These are phyloP conservation scores for western clawed frog (Xenopus tropicalis) DNA, from an alignment of 2,113 vertebrate genomes.

Conservation along the genomic window UCB_Xtro_10.0 CM004443.2:99203501-99204000, in stretches of 20 bases:
- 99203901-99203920: constrained; percentile 1
- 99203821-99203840: not conserved
- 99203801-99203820: constrained; percentile 14
- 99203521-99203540: too few relatives aligned
- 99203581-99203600: too few relatives aligned
- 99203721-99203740: constrained; percentile 24
- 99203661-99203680: too few relatives aligned
- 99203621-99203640: too few relatives aligned
- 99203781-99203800: constrained; percentile 3
- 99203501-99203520: too few relatives aligned
- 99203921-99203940: constrained; percentile 19
- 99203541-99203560: too few relatives aligned
- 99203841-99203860: constrained; percentile 24
- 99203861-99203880: constrained; percentile 24
- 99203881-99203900: constrained; percentile 1
- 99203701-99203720: not conserved
- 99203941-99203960: constrained; percentile 11
- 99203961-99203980: constrained; percentile 17
- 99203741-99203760: not conserved
- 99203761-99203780: not conserved
- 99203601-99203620: too few relatives aligned
- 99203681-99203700: not conserved
- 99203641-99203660: too few relatives aligned
- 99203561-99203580: too few relatives aligned
- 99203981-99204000: constrained; percentile 13